Evolutionary conservation across 2,797 vertebrate species (phyloP).

Genomic region (Eulemur coronatus): DNA sequence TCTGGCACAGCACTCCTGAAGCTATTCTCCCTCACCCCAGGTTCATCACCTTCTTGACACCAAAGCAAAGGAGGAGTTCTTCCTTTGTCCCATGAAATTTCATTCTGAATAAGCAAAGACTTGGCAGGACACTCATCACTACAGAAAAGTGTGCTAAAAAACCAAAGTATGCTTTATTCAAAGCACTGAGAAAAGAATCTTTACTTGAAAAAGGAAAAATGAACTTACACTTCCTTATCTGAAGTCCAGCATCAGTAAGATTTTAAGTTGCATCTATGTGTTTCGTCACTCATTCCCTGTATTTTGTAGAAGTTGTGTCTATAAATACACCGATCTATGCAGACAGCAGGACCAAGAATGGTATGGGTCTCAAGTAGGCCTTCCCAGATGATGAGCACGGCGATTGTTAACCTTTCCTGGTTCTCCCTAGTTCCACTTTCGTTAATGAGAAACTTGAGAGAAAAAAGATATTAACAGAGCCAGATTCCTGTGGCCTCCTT

Average conservation of each 20-base stretch:
- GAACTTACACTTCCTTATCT: not conserved
- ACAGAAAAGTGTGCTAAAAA: not conserved
- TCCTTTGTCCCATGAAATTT: not conserved
- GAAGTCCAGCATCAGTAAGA: not conserved
- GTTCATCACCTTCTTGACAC: not conserved
- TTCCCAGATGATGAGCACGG: not conserved
- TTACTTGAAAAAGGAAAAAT: not conserved
- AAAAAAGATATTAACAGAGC: not conserved
- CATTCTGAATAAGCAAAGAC: not conserved
- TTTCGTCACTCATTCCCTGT: not conserved
- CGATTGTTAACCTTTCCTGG: not conserved
- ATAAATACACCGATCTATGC: not conserved
- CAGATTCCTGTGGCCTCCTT: not conserved
- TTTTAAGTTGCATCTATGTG: not conserved
- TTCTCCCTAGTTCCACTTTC: not conserved
- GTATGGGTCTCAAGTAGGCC: not conserved
- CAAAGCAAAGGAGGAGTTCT: constrained; percentile 5
- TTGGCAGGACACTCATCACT: not conserved
- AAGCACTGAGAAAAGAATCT: not conserved
- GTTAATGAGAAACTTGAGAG: not conserved
- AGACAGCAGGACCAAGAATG: not conserved
- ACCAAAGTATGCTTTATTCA: not conserved
- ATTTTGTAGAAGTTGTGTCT: not conserved
- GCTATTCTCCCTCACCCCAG: not conserved
- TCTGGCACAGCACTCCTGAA: not conserved